Evolutionary conservation across 2,113 vertebrate genomes (phyloP).

Genomic region (Myrmophylax atrothorax): DNA sequence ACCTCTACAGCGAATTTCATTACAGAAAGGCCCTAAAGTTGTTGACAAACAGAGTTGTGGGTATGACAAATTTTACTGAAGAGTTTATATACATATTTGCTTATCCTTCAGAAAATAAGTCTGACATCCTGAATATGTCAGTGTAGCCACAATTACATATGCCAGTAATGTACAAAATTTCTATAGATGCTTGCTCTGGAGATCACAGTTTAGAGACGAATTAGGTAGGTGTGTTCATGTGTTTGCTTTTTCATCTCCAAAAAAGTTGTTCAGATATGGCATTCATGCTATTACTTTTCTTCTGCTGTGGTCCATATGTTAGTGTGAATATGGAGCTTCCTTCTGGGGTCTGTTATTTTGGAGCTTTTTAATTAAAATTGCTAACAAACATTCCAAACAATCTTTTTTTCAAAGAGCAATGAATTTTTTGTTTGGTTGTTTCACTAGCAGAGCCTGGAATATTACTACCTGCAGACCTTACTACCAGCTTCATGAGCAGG

Average conservation of each 20-base stretch:
- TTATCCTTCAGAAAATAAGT: neutral
- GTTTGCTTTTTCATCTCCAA: neutral
- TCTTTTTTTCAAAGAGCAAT: neutral
- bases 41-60: neutral
- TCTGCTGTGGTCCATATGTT: neutral
- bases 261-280: neutral
- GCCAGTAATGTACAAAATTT: neutral
- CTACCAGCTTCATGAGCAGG: neutral
- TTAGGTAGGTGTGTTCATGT: neutral
- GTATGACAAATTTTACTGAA: neutral
- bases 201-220: neutral
- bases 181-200: neutral
- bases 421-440: neutral
- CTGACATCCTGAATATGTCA: neutral
- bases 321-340: neutral
- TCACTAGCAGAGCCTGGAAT: neutral
- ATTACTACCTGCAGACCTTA: neutral
- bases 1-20: neutral
- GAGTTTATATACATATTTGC: neutral
- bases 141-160: neutral
- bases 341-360: neutral
- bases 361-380: neutral
- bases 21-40: neutral
- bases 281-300: neutral
- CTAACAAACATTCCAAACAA: neutral